Evolutionary conservation across 2,888 invertebrate genomes (phyloP).

Genomic region (Lasioglossum malachurum): DNA sequence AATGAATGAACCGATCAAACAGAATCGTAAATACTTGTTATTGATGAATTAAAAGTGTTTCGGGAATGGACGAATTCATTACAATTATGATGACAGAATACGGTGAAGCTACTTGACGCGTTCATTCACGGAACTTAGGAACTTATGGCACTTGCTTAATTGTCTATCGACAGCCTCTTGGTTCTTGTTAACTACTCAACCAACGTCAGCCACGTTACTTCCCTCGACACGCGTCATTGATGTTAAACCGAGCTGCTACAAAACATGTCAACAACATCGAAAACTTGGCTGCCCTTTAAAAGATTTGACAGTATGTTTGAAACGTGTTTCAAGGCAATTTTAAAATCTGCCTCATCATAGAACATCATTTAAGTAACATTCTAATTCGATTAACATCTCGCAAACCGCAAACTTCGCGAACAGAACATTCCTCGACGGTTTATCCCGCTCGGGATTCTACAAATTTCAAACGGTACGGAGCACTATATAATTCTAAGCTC

Average conservation of each 20-base stretch:
- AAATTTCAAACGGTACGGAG: background rate
- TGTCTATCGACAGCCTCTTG: background rate
- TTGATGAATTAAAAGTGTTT: no score
- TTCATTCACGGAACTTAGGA: background rate
- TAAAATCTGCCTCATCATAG: no score
- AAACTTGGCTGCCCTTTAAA: background rate
- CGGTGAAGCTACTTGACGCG: background rate
- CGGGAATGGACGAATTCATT: no score
- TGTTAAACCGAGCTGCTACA: background rate
- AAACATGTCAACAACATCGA: background rate
- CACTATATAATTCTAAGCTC: conserved; percentile 4
- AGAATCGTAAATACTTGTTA: no score
- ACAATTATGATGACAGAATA: background rate
- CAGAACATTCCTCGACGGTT: background rate
- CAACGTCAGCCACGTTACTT: background rate
- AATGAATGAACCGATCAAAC: no score
- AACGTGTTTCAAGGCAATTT: background rate
- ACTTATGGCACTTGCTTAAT: background rate
- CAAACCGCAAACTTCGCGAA: background rate
- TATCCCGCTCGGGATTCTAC: background rate
- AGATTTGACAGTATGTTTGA: background rate
- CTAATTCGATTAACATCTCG: background rate
- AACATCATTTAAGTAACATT: background rate
- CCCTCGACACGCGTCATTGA: background rate
- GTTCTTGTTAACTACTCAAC: background rate